Percentiles rank a stretch among this genome's conserved stretches.
Conservation (phyloP, 2,113 vertebrate species). For the Psilopsiagon aymara region DNA sequence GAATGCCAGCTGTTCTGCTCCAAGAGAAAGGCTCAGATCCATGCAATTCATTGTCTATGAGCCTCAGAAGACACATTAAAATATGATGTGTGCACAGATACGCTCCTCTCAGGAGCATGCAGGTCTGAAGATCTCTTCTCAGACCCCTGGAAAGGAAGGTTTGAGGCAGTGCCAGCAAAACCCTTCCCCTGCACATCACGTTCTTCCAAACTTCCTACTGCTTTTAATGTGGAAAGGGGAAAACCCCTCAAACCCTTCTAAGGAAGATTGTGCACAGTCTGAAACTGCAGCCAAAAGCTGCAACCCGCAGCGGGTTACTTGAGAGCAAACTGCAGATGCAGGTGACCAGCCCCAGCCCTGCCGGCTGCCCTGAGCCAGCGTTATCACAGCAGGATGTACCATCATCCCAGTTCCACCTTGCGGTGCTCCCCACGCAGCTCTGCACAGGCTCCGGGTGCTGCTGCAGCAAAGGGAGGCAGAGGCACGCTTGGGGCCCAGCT, state of each 20-base stretch:
- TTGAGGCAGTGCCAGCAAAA: not conserved
- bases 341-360: too few relatives aligned
- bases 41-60: not conserved
- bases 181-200: not conserved
- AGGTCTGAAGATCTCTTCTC: rapidly evolving
- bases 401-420: not conserved
- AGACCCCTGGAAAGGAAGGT: not conserved
- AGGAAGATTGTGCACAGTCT: not conserved
- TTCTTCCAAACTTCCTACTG: not conserved
- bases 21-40: not conserved
- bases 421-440: not conserved
- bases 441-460: not conserved
- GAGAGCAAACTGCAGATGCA: not conserved
- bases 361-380: not conserved
- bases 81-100: rapidly evolving
- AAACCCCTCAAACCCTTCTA: not conserved
- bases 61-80: not conserved
- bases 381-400: too few relatives aligned
- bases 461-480: not conserved
- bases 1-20: not conserved
- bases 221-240: not conserved
- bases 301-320: not conserved
- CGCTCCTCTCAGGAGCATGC: rapidly evolving
- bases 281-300: not conserved
- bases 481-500: not conserved